These are phyloP conservation scores for Oligia latruncula DNA, from an alignment of 2,888 invertebrate species.

Conservation along the genomic window DNA sequence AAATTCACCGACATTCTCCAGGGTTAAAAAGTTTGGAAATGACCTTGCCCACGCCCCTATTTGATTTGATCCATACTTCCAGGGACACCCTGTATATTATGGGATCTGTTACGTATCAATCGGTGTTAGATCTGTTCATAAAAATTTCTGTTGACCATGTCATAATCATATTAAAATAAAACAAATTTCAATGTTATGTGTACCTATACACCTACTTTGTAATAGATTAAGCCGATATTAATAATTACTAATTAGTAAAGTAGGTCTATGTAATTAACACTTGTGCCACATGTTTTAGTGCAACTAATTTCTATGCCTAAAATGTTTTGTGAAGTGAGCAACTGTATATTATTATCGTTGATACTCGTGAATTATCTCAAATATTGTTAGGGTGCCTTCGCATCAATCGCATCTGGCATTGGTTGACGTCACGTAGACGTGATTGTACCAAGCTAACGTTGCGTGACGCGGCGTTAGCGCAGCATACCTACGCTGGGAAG, in stretches of 20 bases:
- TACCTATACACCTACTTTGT: neutral
- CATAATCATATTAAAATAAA: constrained; percentile 13
- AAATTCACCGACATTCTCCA: too few species aligned
- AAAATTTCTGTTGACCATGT: constrained; percentile 12
- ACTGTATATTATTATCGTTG: neutral
- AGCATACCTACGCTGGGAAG: neutral
- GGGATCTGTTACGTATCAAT: constrained; percentile 23
- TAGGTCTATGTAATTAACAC: neutral
- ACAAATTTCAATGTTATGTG: neutral
- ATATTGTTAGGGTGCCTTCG: neutral
- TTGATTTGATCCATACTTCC: too few species aligned
- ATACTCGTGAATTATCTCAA: neutral
- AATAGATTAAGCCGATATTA: constrained; percentile 4
- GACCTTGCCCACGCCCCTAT: too few species aligned
- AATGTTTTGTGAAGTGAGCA: constrained; percentile 1
- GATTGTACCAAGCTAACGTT: neutral
- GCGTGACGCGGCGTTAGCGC: neutral
- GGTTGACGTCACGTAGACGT: neutral
- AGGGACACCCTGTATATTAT: neutral
- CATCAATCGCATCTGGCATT: neutral
- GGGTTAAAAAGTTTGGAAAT: too few species aligned
- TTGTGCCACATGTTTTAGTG: neutral
- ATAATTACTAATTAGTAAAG: neutral
- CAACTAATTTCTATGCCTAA: neutral
- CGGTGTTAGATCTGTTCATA: constrained; percentile 8